Evolutionary conservation across 2,113 vertebrate genomes (phyloP), one percentile per base, ranked within the genome.

Genomic region (Poeciliopsis retropinna): DNA sequence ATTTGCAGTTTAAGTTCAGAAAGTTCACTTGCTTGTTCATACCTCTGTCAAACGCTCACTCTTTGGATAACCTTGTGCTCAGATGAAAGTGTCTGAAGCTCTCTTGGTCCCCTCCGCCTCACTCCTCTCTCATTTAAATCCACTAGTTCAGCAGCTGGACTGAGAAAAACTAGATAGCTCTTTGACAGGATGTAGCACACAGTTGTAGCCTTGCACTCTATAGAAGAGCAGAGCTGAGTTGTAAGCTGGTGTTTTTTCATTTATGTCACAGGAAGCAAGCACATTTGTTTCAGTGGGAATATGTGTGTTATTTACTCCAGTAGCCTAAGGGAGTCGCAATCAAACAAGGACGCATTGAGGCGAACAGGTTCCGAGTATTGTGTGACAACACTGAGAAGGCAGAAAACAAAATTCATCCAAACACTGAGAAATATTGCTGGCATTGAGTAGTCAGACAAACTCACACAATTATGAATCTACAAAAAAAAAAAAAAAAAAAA

Each of bases 61-160:
- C 80, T 91, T 87, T 88, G 79, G 82, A 76, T 82, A 89, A 79
- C 60, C 28, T 83, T 80, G 77, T 86, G 79, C 83, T 89, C 81
- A 60, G 73, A 64, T 57, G 27, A 77, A 72, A 29, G 31, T 12
- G 70, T 34, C 62, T 4, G 41, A 47, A 25, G 5, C 37, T 37
- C 60, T 69, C 75, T 28, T 25, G 9, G 47, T 28, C 30, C 25
- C 64, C 31, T 37, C 34, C 2, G 34, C 10, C 34, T 37, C 34
- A 37, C 10, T 37, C 10, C 30, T 70, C 69, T 70, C 72, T 10
- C 69, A 60, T 65, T 77, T 39, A 68, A 39, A 30, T 19, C 72
- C 29, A 37, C 57, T 60, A 51, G 37, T 79, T 27, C 7, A 67
- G 77, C 79, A 75, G 71, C 77, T 61, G 66, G 54, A 80, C 78